Evolutionary conservation across 2,888 invertebrate species (phyloP).

Genomic region (Euclidia mi): DNA sequence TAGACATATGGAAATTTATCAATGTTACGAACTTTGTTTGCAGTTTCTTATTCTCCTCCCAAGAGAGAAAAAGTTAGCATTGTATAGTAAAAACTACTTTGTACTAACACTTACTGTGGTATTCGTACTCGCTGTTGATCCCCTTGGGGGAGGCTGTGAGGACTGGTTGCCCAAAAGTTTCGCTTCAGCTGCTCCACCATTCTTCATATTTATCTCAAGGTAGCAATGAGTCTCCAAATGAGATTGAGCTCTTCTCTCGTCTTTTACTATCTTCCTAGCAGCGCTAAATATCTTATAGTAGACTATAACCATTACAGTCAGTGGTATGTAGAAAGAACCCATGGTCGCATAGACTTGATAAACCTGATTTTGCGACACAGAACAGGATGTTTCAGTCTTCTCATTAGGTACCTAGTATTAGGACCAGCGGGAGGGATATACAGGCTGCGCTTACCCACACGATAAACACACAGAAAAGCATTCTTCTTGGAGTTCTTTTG

Average conservation of each 20-base stretch:
- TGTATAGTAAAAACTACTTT: constrained; percentile 4
- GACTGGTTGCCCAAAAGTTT: constrained; percentile 79
- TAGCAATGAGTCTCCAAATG: constrained; percentile 95
- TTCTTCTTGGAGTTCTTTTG: constrained; percentile 97
- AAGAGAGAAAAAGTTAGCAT: too few relatives aligned
- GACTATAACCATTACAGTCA: constrained; percentile 98
- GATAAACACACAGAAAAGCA: constrained; percentile 96
- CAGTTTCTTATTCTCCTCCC: too few relatives aligned
- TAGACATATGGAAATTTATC: too few relatives aligned
- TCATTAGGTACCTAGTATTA: constrained; percentile 97
- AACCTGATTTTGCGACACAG: constrained; percentile 97
- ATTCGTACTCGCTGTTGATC: constrained; percentile 92
- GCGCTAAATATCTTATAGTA: constrained; percentile 99
- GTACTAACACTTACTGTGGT: constrained; percentile 91
- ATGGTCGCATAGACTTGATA: constrained; percentile 99
- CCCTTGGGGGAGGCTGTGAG: constrained; percentile 84
- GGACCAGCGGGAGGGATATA: constrained; percentile 97
- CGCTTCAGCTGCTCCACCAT: constrained; percentile 91
- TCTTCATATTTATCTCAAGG: constrained; percentile 93
- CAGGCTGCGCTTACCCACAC: constrained; percentile 98
- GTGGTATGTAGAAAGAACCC: constrained; percentile 98
- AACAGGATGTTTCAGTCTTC: constrained; percentile 93
- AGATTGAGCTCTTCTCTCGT: constrained; percentile 96
- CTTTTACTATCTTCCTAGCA: constrained; percentile 97
- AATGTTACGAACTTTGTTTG: too few relatives aligned